A percentile compares a stretch with the other conserved stretches of the same genome.
Conservation (phyloP, 2,888 invertebrate species). For the Iselma pallidipennis region DNA sequence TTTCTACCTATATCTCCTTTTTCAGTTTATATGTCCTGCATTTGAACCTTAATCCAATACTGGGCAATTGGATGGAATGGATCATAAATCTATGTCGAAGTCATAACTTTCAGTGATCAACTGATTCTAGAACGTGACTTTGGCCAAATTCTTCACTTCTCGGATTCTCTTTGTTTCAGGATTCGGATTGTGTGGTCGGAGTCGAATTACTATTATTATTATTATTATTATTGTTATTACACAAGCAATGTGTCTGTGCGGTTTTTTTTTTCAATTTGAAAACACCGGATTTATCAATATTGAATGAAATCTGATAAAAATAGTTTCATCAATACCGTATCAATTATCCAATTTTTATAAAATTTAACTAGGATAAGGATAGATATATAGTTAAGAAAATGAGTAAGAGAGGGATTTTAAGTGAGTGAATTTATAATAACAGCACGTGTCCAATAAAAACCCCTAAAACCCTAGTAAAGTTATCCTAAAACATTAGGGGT, state of each 20-base stretch:
- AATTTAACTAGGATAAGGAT: too few species aligned
- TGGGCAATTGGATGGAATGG: conserved; percentile 18
- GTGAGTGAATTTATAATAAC: neutral
- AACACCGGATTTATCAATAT: conserved; percentile 17
- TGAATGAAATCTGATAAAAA: neutral
- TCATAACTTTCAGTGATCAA: conserved; percentile 40
- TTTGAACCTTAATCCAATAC: conserved; percentile 6
- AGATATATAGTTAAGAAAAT: too few species aligned
- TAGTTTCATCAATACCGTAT: neutral
- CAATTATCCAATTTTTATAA: neutral
- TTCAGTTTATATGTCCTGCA: neutral
- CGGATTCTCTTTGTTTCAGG: conserved; percentile 36
- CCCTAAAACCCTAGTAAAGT: neutral
- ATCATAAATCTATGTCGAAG: conserved; percentile 37
- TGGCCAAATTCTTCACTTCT: conserved; percentile 34
- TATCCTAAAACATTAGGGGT: conserved; percentile 6
- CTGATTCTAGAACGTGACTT: conserved; percentile 43
- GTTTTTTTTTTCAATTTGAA: too few species aligned
- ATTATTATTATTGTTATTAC: neutral
- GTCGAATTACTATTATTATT: conserved; percentile 10
- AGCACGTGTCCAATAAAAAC: conserved; percentile 7
- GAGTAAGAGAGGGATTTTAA: neutral
- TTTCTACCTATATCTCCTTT: neutral
- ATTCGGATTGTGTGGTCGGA: neutral
- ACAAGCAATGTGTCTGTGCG: too few species aligned